phyloP scores from a whole-genome alignment of 2,888 invertebrate genomes.

The Camptogramma bilineatum region DNA sequence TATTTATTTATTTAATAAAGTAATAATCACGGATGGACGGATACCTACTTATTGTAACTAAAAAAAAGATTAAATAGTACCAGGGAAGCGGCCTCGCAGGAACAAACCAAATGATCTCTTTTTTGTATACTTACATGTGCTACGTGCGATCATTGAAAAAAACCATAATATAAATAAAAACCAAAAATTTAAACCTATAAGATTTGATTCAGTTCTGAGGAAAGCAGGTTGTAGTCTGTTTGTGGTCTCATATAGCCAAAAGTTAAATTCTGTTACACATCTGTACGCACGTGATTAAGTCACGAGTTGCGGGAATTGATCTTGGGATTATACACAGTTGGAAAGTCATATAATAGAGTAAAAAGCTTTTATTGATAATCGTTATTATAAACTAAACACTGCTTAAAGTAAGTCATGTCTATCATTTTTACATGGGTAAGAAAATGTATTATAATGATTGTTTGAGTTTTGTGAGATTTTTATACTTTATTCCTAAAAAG shows the following conservation, averaged over 20 bases:
- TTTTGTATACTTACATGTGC: not conserved
- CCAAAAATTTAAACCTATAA: slow-evolving; percentile 2
- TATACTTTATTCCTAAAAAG: no score
- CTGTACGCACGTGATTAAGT: not conserved
- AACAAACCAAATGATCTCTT: not conserved
- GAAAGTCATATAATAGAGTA: no score
- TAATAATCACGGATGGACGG: no score
- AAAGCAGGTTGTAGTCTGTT: slow-evolving; percentile 12
- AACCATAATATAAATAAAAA: not conserved
- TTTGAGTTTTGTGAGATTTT: no score
- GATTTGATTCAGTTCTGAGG: slow-evolving; percentile 1
- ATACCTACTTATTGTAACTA: no score
- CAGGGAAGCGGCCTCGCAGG: not conserved
- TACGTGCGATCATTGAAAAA: not conserved
- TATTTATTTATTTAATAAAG: no score
- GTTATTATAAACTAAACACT: no score
- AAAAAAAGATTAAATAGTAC: not conserved
- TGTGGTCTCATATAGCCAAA: slow-evolving; percentile 43
- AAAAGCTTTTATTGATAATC: no score
- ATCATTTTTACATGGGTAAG: no score
- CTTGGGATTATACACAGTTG: no score
- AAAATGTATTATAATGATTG: no score
- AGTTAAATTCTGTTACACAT: not conserved
- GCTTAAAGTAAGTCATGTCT: no score
- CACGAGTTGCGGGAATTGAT: not conserved